Percentiles rank a stretch among this genome's conserved stretches.
These are phyloP conservation scores for Barbus barbus DNA, from an alignment of 2,113 vertebrate species.

Conservation along the genomic window DNA sequence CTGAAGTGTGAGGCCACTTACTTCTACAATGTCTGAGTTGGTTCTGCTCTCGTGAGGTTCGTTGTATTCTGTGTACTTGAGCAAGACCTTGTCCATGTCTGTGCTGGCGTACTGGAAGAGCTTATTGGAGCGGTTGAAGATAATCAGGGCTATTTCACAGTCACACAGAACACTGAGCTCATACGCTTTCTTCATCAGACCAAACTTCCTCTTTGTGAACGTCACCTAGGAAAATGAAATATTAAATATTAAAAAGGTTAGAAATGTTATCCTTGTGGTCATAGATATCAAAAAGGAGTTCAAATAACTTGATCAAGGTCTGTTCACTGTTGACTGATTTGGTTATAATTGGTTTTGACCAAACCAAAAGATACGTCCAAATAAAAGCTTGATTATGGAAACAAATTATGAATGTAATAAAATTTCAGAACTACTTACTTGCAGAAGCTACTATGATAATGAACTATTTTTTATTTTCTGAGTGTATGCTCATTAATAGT, in stretches of 20 bases:
- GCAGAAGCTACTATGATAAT: background rate
- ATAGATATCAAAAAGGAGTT: background rate
- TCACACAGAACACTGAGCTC: conserved; percentile 97
- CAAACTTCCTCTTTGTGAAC: conserved; percentile 97
- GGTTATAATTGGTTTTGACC: background rate
- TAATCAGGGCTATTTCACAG: conserved; percentile 98
- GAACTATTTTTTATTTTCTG: background rate
- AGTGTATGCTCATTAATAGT: conserved; percentile 41
- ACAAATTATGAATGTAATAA: too few species aligned
- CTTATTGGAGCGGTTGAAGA: conserved; percentile 99
- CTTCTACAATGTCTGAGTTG: conserved; percentile 97
- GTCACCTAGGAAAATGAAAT: conserved; percentile 84
- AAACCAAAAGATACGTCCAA: too few species aligned
- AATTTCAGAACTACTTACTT: too few species aligned
- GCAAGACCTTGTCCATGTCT: conserved; percentile 98
- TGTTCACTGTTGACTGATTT: background rate
- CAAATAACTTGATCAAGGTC: background rate
- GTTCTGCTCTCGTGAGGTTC: conserved; percentile 97
- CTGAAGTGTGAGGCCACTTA: conserved; percentile 67
- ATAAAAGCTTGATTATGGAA: too few species aligned
- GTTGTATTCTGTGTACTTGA: conserved; percentile 98
- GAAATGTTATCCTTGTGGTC: background rate
- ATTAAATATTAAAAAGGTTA: background rate
- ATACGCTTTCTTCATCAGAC: conserved; percentile 98
- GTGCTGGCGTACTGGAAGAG: conserved; percentile 99